Evolutionary conservation across 2,113 vertebrate species (phyloP).

Genomic region (Eptesicus fuscus): DNA sequence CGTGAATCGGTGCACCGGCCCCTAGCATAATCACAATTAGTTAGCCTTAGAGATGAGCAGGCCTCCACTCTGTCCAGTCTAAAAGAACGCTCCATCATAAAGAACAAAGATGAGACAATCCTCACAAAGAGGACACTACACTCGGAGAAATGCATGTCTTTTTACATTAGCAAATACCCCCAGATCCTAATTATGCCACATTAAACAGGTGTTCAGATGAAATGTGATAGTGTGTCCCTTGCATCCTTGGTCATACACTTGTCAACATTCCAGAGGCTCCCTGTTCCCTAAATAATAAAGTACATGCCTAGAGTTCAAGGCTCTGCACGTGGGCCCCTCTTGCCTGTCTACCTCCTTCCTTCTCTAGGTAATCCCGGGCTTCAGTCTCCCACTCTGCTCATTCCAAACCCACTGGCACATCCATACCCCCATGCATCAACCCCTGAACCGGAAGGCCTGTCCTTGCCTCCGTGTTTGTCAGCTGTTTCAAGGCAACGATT

Average conservation of each 20-base stretch:
- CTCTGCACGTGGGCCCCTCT: not conserved
- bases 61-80: not conserved
- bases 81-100: accelerated
- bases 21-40: no score
- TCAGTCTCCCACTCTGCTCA: no score
- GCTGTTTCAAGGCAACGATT: not conserved
- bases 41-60: not conserved
- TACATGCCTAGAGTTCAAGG: not conserved
- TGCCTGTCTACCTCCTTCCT: no score
- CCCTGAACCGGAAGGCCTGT: not conserved
- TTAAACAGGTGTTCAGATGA: not conserved
- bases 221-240: not conserved
- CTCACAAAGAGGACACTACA: not conserved
- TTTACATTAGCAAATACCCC: not conserved
- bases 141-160: not conserved
- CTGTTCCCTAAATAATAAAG: not conserved
- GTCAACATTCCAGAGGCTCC: not conserved
- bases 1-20: no score
- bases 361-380: not conserved
- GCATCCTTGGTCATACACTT: not conserved
- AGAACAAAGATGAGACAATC: not conserved
- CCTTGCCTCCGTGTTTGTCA: accelerated
- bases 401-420: not conserved
- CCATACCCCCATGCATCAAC: accelerated
- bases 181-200: not conserved